A percentile compares a stretch with the other conserved stretches of the same genome.
These are phyloP conservation scores for Invenusta paracnida DNA, from an alignment of 2,888 invertebrate species.

Conservation along the genomic window DNA sequence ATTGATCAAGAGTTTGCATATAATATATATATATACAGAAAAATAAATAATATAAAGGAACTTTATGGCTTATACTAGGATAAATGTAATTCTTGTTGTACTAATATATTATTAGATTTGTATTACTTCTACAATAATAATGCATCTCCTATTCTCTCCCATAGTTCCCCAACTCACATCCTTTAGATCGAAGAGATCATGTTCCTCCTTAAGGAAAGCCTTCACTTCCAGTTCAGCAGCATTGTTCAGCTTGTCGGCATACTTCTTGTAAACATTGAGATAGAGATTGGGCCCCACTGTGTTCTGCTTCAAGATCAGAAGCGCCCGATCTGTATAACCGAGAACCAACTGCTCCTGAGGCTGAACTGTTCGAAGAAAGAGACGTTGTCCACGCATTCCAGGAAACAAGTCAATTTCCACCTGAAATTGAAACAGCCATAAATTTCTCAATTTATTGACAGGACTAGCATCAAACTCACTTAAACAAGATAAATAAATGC, in stretches of 20 bases:
- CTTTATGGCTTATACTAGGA: no score
- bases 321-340: conserved; percentile 57
- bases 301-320: conserved; percentile 59
- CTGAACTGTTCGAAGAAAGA: conserved; percentile 57
- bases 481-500: no score
- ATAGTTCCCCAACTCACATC: conserved; percentile 50
- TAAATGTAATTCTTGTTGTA: no score
- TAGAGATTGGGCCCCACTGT: conserved; percentile 60
- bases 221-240: conserved; percentile 60
- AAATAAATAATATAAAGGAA: no score
- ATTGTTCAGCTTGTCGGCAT: conserved; percentile 58
- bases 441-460: no score
- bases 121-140: no score
- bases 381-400: conserved; percentile 55
- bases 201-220: conserved; percentile 56
- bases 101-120: no score
- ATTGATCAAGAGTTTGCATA: no score
- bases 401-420: conserved; percentile 60
- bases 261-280: conserved; percentile 58
- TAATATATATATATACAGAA: no score
- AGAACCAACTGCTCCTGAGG: conserved; percentile 58
- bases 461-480: no score
- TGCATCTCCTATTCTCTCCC: no score
- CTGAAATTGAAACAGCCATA: conserved; percentile 47
- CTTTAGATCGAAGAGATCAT: conserved; percentile 57